Conservation (phyloP, 1,140 invertebrate genomes). For the Berghia stephanieae region DNA sequence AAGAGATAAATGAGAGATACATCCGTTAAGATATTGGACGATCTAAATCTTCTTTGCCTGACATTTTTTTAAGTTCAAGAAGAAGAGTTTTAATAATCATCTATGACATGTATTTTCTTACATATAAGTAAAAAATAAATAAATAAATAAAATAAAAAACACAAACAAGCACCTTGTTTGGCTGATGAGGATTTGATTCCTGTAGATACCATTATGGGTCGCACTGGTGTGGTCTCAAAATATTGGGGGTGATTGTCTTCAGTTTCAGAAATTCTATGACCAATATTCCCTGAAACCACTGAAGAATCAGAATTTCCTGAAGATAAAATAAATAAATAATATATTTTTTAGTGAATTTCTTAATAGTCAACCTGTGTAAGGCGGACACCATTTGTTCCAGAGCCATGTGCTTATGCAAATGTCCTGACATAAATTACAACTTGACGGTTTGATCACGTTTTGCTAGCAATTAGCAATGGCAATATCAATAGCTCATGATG, state of each 20-base stretch:
- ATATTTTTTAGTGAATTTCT: background rate
- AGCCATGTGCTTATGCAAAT: no score
- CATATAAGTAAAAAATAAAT: background rate
- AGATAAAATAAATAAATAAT: background rate
- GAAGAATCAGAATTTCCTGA: no score
- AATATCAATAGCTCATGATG: no score
- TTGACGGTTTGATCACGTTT: no score
- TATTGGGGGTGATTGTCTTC: background rate
- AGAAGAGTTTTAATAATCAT: background rate
- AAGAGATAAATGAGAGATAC: background rate
- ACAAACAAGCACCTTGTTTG: background rate
- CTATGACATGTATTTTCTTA: background rate
- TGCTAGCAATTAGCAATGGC: no score
- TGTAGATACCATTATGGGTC: conserved; percentile 10
- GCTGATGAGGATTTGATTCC: background rate
- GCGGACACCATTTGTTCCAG: no score
- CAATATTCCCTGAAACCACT: no score
- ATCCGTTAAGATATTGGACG: background rate
- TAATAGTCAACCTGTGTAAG: no score
- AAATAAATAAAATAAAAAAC: no score
- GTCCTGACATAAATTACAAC: no score
- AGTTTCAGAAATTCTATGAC: no score
- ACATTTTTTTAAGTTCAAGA: background rate
- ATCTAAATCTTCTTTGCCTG: background rate
- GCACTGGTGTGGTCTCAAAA: background rate